A percentile compares a stretch with the other conserved stretches of the same genome.
phyloP scores from a whole-genome alignment of 2,888 invertebrate genomes.

The Cyclophora punctaria region DNA sequence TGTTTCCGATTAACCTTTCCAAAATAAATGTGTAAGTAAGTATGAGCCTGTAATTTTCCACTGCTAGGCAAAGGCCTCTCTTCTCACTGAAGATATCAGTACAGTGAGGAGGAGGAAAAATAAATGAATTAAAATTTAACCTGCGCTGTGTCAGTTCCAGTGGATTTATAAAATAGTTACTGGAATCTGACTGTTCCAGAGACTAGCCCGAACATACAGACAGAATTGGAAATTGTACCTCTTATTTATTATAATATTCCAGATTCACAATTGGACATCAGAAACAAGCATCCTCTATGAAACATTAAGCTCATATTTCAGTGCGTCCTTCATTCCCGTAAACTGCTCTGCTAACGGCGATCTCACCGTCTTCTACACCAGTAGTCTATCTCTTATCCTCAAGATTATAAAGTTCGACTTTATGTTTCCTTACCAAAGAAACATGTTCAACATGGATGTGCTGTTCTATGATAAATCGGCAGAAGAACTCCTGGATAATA shows the following conservation, averaged over 20 bases:
- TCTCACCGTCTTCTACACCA: slow-evolving; percentile 51
- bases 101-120: no score
- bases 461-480: slow-evolving; percentile 55
- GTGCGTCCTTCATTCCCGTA: slow-evolving; percentile 41
- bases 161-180: no score
- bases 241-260: slow-evolving; percentile 11
- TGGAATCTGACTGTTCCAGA: no score
- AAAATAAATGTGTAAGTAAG: no score
- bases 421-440: slow-evolving; percentile 49
- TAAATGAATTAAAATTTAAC: no score
- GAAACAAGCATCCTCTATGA: slow-evolving; percentile 38
- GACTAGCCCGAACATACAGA: no score
- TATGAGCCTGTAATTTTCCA: no score
- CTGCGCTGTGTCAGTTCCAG: no score
- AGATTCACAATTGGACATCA: slow-evolving; percentile 57
- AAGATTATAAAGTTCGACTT: slow-evolving; percentile 55
- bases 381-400: slow-evolving; percentile 40
- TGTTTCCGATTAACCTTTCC: no score
- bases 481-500: slow-evolving; percentile 40
- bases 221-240: no score
- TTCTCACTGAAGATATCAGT: no score
- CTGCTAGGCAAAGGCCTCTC: no score
- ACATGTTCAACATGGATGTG: slow-evolving; percentile 53
- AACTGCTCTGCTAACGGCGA: slow-evolving; percentile 33
- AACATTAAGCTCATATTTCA: slow-evolving; percentile 39